Evolutionary conservation across 2,888 invertebrate species (phyloP).

Genomic region (Drosophila parthenogenetica): DNA sequence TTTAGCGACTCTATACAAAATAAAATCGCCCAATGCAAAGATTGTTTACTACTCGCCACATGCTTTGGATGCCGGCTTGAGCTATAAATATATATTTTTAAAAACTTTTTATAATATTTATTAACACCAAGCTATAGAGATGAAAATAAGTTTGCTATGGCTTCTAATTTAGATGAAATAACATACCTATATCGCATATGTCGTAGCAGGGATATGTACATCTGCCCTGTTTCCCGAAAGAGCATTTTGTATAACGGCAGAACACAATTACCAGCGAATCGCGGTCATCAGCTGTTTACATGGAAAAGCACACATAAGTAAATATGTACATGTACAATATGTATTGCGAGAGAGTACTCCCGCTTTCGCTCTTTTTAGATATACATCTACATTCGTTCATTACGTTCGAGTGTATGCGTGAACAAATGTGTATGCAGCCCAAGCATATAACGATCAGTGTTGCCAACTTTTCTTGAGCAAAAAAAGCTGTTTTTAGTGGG

Average conservation of each 20-base stretch:
- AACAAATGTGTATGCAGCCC: not conserved
- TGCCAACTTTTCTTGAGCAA: no score
- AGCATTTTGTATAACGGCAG: conserved; percentile 12
- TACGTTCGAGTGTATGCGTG: not conserved
- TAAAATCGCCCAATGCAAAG: no score
- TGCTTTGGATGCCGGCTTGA: no score
- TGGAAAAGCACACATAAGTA: conserved; percentile 31
- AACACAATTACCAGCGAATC: conserved; percentile 17
- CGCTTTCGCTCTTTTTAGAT: not conserved
- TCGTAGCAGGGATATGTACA: not conserved
- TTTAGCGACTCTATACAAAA: no score
- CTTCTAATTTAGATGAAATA: no score
- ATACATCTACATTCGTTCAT: no score
- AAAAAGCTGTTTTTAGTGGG: no score
- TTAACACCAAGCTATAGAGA: no score
- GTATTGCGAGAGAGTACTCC: conserved; percentile 3
- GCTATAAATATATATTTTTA: no score
- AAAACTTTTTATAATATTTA: no score
- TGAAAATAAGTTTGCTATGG: no score
- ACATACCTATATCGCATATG: not conserved
- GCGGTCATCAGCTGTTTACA: conserved; percentile 38
- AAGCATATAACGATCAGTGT: conserved; percentile 37
- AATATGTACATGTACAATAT: not conserved
- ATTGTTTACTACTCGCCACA: no score
- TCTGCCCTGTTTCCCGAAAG: not conserved